These are phyloP conservation scores for Hydriomena furcata DNA, from an alignment of 2,888 invertebrate genomes.

Conservation along the genomic window DNA sequence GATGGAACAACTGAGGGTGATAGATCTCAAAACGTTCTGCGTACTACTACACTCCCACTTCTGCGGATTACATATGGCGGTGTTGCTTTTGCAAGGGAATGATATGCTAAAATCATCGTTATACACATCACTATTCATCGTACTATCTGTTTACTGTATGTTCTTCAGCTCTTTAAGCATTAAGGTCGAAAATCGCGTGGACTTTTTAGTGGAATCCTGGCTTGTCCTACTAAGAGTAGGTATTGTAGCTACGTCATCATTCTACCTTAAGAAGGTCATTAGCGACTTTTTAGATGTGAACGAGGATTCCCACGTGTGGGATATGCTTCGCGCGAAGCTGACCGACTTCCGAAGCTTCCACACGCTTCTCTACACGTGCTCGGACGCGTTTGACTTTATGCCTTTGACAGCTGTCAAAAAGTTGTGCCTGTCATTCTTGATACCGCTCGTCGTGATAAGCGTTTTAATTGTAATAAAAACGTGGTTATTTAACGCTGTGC, in stretches of 20 bases:
- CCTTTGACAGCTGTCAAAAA: conserved; percentile 79
- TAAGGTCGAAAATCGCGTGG: conserved; percentile 55
- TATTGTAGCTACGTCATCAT: conserved; percentile 46
- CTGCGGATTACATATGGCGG: conserved; percentile 68
- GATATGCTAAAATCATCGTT: conserved; percentile 77
- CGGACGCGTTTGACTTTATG: conserved; percentile 89
- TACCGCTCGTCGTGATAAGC: conserved; percentile 81
- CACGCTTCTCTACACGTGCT: conserved; percentile 90
- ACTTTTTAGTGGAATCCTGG: conserved; percentile 57
- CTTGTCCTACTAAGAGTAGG: conserved; percentile 52
- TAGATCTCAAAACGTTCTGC: conserved; percentile 67
- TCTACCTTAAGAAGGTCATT: conserved; percentile 70
- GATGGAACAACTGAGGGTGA: conserved; percentile 84
- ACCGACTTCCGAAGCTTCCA: conserved; percentile 88
- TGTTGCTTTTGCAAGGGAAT: conserved; percentile 70
- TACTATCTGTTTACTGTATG: conserved; percentile 61
- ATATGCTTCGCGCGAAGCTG: conserved; percentile 88
- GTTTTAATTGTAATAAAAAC: conserved; percentile 59
- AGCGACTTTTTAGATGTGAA: conserved; percentile 60
- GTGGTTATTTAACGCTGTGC: conserved; percentile 54
- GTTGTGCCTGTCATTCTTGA: conserved; percentile 79
- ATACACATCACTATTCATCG: conserved; percentile 72
- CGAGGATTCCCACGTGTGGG: conserved; percentile 88
- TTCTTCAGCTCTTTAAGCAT: conserved; percentile 62
- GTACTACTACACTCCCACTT: conserved; percentile 70